Evolutionary conservation across 2,797 vertebrate genomes (phyloP), one percentile per base, ranked within the genome.

Genomic region (Brachymystax lenok): DNA sequence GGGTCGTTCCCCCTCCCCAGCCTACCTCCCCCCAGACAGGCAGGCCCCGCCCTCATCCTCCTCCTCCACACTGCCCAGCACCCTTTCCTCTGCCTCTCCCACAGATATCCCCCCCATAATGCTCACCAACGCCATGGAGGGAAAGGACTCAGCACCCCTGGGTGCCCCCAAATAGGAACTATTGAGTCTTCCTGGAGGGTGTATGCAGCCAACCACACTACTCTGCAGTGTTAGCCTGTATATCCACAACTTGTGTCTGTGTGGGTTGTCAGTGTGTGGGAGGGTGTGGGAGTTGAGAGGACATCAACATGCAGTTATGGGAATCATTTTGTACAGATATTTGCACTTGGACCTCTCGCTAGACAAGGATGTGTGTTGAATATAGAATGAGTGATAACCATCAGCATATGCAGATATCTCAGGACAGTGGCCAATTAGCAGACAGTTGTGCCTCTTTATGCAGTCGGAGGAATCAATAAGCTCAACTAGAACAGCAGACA

Each of bases 41-140:
- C 96, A 95, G 75, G 90, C 92, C 67, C 95, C 95, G 0, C 92
- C 92, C 0, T 94, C 95, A 68, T 93, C 95, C 1, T 91, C 95
- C 46, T 72, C 86, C 0, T 73, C 90, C 75, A 90, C 92, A 7
- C 92, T 96, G 76, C 95, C 95, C 19, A 92, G 93, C 71, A 93
- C 96, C 4, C 94, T 95, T 33, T 76, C 87, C 79, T 78, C 85
- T 72, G 10, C 94, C 30, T 89, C 92, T 71, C 74, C 89, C n/a
- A 93, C 93, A 12, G 96, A 96, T 0, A 89, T 91, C 73, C 94
- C 94, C 94, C 14, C 86, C 94, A 0, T 97, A 97, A 88, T 90
- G 95, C 1, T 97, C 82, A 92, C 96, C 52, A 94, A 95, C 83
- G 91, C 94, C 77, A 91, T 95, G 67, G 96, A 97, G 85, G 92